Evolutionary conservation across 2,113 vertebrate genomes (phyloP), one percentile per base, ranked within the genome.

Genomic region (Falcunculus frontatus): DNA sequence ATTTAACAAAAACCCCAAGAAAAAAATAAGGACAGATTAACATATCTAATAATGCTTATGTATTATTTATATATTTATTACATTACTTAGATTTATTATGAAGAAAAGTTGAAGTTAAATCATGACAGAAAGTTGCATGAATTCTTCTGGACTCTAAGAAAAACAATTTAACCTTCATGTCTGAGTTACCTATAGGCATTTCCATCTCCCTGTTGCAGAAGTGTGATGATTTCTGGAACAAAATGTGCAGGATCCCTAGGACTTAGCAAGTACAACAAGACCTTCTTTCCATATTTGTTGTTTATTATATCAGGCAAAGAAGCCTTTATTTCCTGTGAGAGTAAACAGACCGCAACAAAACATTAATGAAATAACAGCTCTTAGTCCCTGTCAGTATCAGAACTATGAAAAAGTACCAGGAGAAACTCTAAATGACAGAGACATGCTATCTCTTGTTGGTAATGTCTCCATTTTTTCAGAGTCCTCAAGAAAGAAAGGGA

Each of bases 251-350:
- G 98, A 88, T 99, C 99, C 94, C 99, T 98, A 74, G 98, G 99
- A 86, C 98, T 99, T 55, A 99, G 97, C 63, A 99, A 97, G 89
- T 99, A 99, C 84, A 99, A 55, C 16, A 99, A 82, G 27, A 99
- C 99, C 90, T 99, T 99, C 93, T 98, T 99, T 35, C 99, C 99
- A 4, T 99, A 98, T 94, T 99, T 99, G 88, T 99, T 99, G 62
- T 97, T 93, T 92, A 99, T 95, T 84, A 99, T 97, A 70, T 97
- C 97, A 2, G 98, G 87, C 95, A 99, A 97, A 49, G 98, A 98
- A 70, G 76, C 84, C 91, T 98, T 87, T 90, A 99, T 98, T 98
- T 99, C 99, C 99, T 99, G 95, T 30, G 73, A 78, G 90, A 79
- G 76, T 42, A 91, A 32, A 86, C 3, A 29, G 76, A 94, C 6